Evolutionary conservation across 2,888 invertebrate genomes (phyloP), one percentile per base, ranked within the genome.

Genomic region (Patella pellucida): DNA sequence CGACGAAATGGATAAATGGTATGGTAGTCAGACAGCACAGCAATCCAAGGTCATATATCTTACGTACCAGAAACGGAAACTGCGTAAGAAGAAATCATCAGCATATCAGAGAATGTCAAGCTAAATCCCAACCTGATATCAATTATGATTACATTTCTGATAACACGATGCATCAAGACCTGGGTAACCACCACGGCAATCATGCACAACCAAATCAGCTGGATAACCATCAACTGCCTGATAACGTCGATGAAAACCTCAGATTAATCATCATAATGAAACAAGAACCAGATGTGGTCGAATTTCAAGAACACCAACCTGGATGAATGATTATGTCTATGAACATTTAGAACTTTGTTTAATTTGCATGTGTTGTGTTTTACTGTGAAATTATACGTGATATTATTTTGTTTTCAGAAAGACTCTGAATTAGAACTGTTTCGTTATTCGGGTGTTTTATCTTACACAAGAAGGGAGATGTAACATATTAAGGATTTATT

Each of bases 261-360:
- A n/a, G 23, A 62, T 62, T 7, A 19, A 62, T 7, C 4, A 41
- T 4, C 3, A 27, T 27, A 27, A 27, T 27, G 27, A 27, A 27
- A 27, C 27, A 27, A 62, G 62, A 62, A 62, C 62, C 23, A 11
- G 19, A 2, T 23, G 62, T 62, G 62, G 62, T 62, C n/a, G 62
- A 62, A 62, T 62, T 23, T 62, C 19, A 3, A 62, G 56, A 56
- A 56, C 2, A 62, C 62, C 62, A 62, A 23, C 9, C 23, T 62
- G 62, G 23, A 62, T 62, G 62, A 23, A n/a, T 62, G 62, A 62
- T 62, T 62, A 62, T n/a, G n/a, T n/a, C n/a, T n/a, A n/a, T 62
- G 62, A 62, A 12, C n/a, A n/a, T 23, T n/a, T 62, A 62, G 62
- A 23, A 41, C 31, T 41, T 41, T 27, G 27, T 27, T 27, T 5